Base-by-base conservation (phyloP, 2,888 invertebrate species). In the Leptodirus hochenwartii region DNA sequence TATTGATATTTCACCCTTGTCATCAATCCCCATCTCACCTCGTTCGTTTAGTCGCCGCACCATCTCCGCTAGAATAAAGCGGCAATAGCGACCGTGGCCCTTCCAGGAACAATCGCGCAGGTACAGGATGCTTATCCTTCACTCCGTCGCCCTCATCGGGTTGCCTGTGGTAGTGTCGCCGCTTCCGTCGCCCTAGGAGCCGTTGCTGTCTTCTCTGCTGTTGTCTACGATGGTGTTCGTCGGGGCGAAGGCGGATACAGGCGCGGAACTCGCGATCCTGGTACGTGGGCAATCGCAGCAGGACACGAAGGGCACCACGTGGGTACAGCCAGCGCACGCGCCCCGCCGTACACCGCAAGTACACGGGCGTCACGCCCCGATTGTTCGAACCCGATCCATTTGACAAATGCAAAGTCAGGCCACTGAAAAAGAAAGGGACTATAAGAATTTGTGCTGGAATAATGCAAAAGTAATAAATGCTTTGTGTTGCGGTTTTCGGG, bases 311-410 rank as follows among this genome's bases (percentile, higher is more conserved):
- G 0, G 78, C 79, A 1, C 77, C 79, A 5, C 70, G 63, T 1
- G 80, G 79, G 50, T 79, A 79, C 42, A 67, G 53, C 80, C 80
- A 80, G n/a, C 66, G 61, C 8, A 81, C 66, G 12, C 59, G 56
- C 15, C 80, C 80, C 35, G 74, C 70, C 12, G 73, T 62, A 46
- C 80, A 80, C 15, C 78, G 64, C 28, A 80, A 64, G 55, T 79
- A 78, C 20, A 80, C 73, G 1, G 79, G 78, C 20, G 74, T 72
- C 27, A 80, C 76, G 3, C 72, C 76, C 31, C 73, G 63, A 34
- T 49, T 49, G 16, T 43, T 39, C 53, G 33, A 53, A n/a, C n/a
- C n/a, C n/a, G n/a, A n/a, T n/a, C n/a, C n/a, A n/a, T n/a, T n/a
- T n/a, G n/a, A n/a, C n/a, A 50, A 31, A 53, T 20, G 20, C 8